Conservation (phyloP, 2,797 vertebrate species). For the Pelochelys cantorii region DNA sequence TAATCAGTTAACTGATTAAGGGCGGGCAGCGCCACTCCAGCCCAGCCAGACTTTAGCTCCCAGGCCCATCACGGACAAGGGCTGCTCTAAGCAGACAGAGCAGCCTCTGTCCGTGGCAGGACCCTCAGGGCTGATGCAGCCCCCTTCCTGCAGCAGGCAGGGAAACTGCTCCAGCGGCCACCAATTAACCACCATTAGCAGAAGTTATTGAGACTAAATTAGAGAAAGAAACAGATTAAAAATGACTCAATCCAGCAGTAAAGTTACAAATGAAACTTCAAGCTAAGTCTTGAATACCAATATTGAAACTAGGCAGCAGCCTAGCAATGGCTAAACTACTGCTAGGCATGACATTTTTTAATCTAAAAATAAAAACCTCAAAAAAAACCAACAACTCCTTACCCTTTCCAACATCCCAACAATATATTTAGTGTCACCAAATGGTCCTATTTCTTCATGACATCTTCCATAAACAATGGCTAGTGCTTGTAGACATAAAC, state of each 20-base stretch:
- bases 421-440: conserved; percentile 96
- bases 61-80: too few relatives aligned
- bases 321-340: not conserved
- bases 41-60: too few relatives aligned
- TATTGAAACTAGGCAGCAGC: not conserved
- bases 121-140: too few relatives aligned
- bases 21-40: too few relatives aligned
- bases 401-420: conserved; percentile 98
- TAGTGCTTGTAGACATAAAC: conserved; percentile 97
- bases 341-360: not conserved
- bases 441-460: conserved; percentile 96
- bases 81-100: too few relatives aligned
- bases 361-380: not conserved
- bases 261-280: not conserved
- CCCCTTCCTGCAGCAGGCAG: too few relatives aligned
- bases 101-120: too few relatives aligned
- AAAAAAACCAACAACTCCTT: conserved; percentile 60
- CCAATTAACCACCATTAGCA: not conserved
- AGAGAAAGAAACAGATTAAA: not conserved
- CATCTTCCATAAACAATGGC: conserved; percentile 98
- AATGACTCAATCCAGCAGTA: not conserved
- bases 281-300: not conserved
- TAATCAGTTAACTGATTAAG: too few relatives aligned
- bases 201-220: not conserved
- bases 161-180: not conserved